Evolutionary conservation across 2,888 invertebrate genomes (phyloP).

Genomic region (Smittia sp.): DNA sequence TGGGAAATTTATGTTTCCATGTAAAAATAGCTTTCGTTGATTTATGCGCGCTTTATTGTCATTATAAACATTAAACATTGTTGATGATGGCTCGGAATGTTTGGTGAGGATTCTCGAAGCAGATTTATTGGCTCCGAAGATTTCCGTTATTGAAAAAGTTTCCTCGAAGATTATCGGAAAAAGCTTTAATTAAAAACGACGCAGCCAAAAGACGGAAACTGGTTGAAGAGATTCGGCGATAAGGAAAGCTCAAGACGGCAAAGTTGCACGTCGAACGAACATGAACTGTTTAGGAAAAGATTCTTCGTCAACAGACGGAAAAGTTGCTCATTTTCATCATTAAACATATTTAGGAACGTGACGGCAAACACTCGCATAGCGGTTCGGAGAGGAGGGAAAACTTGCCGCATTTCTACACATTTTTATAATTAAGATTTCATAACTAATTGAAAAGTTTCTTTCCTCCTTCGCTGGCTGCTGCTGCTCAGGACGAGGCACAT

Average conservation of each 20-base stretch:
- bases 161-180: neutral
- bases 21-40: conserved; percentile 38
- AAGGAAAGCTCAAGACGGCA: no score
- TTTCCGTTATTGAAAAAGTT: neutral
- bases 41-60: conserved; percentile 39
- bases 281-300: neutral
- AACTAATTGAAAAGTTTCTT: conserved; percentile 40
- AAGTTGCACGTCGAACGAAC: neutral
- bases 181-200: neutral
- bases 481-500: neutral
- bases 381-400: no score
- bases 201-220: no score
- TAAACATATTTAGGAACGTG: conserved; percentile 6
- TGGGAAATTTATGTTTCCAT: conserved; percentile 28
- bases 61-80: conserved; percentile 17
- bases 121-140: neutral
- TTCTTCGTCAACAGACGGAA: neutral
- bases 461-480: neutral
- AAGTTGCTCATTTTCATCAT: conserved; percentile 17
- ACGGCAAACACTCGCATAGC: neutral
- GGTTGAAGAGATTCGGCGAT: neutral
- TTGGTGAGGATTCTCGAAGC: neutral
- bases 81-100: neutral
- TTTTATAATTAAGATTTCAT: conserved; percentile 37
- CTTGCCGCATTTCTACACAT: conserved; percentile 28